Base-by-base conservation (phyloP, 2,113 vertebrate species). In the Larimichthys crocea region DNA sequence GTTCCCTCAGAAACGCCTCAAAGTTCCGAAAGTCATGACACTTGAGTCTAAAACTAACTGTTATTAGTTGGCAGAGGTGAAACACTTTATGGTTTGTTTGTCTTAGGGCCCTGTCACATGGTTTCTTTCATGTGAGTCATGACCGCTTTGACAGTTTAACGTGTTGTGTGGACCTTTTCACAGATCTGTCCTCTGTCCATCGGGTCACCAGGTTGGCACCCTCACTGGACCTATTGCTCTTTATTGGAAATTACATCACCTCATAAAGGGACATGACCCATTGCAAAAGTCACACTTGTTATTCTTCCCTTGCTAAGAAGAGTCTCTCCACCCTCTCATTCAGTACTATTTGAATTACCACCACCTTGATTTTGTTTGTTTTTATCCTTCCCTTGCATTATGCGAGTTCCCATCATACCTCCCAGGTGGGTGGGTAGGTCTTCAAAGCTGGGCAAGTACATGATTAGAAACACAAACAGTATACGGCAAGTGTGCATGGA, bases 231-330 rank as follows among this genome's bases (percentile, higher is more conserved):
- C 70, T 35, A 49, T 52, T 82, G 71, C 53, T 78, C 80, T 83
- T 88, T 91, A 91, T 82, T 92, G 87, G 77, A 85, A 82, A 92
- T 92, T 77, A 88, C 90, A 63, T 93, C 92, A 93, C 59, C 80
- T 88, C 76, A 5, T 88, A 88, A 90, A 90, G 86, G 88, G 91
- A 91, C 82, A 49, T 44, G 86, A 88, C 81, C 87, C 84, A 76
- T 82, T 87, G 76, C 72, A 81, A 78, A 91, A 71, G 35, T 89
- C 81, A 71, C 53, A 17, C 64, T 85, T 84, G 26, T 82, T 92
- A 82, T 87, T 88, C 56, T 76, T 86, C 62, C 71, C 66, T 52
- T 65, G 40, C 63, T 24, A 60, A 72, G 57, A 52, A 50, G 52
- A 68, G 61, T 50, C 50, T 50, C 68, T 42, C 42, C 49, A 9